Conservation (phyloP, 1,140 invertebrate species). For the Scaptomyza montana region DNA sequence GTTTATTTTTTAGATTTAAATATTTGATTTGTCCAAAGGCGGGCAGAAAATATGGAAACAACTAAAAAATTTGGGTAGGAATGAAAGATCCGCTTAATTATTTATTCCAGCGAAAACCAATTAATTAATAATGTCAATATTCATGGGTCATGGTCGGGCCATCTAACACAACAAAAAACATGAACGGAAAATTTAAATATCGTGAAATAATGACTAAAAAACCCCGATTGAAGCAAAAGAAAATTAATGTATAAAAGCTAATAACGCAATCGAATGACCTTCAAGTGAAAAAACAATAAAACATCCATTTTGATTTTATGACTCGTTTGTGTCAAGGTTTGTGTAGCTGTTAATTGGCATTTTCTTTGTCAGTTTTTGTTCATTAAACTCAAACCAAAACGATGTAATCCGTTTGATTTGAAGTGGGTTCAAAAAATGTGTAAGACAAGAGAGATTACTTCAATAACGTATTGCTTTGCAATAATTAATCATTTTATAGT, state of each 20-base stretch:
- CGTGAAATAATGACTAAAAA: slow-evolving; percentile 13
- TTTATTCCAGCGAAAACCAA: slow-evolving; percentile 69
- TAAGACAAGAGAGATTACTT: too few species aligned
- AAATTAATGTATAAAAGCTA: slow-evolving; percentile 13
- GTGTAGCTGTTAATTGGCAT: slow-evolving; percentile 8
- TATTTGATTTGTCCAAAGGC: slow-evolving; percentile 71
- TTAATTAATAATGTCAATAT: slow-evolving; percentile 80
- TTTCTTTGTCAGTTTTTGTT: not conserved
- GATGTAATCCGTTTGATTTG: not conserved
- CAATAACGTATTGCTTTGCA: not conserved
- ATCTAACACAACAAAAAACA: not conserved
- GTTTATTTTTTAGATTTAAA: slow-evolving; percentile 69
- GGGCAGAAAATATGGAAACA: slow-evolving; percentile 32
- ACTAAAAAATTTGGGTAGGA: not conserved
- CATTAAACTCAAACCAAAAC: not conserved
- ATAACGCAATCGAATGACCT: not conserved
- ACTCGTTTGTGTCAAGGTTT: not conserved
- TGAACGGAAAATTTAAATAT: slow-evolving; percentile 10
- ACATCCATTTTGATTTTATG: slow-evolving; percentile 15
- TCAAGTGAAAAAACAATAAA: slow-evolving; percentile 13
- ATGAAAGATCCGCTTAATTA: slow-evolving; percentile 27
- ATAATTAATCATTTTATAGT: too few species aligned
- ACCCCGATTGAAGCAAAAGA: not conserved
- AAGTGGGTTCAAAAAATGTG: not conserved
- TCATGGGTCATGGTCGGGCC: slow-evolving; percentile 22